Conservation (phyloP, 2,888 invertebrate genomes). For the Leptinotarsa peninsularis region DNA sequence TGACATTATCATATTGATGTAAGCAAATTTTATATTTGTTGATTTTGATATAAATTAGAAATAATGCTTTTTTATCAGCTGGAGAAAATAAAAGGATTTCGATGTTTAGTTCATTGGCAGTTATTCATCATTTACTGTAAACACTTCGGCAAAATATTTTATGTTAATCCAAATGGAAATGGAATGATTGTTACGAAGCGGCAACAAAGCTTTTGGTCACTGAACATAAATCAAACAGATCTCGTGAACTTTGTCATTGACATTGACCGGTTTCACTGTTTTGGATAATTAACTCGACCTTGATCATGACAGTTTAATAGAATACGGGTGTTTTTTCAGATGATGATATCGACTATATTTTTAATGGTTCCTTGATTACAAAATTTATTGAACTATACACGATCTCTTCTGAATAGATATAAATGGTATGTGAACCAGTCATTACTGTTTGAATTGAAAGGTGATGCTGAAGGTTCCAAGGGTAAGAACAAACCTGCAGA, state of each 20-base stretch:
- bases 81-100: too few species aligned
- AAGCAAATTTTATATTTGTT: too few species aligned
- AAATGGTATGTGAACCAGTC: neutral
- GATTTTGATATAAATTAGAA: too few species aligned
- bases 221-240: slow-evolving; percentile 24
- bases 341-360: slow-evolving; percentile 48
- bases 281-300: slow-evolving; percentile 38
- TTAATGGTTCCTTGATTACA: slow-evolving; percentile 27
- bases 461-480: too few species aligned
- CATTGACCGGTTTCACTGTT: slow-evolving; percentile 50
- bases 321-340: slow-evolving; percentile 59
- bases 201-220: slow-evolving; percentile 26
- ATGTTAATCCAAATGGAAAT: too few species aligned
- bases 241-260: slow-evolving; percentile 58
- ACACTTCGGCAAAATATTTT: too few species aligned
- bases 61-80: too few species aligned
- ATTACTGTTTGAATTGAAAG: neutral
- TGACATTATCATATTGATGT: too few species aligned
- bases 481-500: too few species aligned
- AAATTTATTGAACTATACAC: neutral
- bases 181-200: neutral
- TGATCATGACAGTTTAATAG: slow-evolving; percentile 52
- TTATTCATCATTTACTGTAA: too few species aligned
- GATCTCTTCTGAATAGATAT: neutral
- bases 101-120: too few species aligned